phyloP scores from a whole-genome alignment of 2,797 vertebrate genomes.

The Rousettus madagascariensis region DNA sequence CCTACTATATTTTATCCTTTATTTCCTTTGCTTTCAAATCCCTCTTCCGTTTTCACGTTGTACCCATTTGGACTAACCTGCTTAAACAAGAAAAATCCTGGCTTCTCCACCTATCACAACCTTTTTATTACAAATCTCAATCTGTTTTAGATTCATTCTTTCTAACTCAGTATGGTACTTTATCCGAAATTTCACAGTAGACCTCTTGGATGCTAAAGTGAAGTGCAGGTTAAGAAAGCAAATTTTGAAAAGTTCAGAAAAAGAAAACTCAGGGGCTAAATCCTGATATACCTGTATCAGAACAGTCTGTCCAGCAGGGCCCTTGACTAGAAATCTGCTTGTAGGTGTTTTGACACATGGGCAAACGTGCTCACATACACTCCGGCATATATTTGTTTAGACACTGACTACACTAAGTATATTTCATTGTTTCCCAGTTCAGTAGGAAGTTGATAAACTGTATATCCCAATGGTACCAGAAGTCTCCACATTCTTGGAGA shows the following conservation, averaged over 20 bases:
- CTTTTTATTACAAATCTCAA: slow-evolving; percentile 40
- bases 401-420: not conserved
- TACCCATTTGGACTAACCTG: not conserved
- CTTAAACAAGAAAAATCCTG: not conserved
- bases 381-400: not conserved
- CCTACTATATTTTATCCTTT: not conserved
- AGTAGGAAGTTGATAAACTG: not conserved
- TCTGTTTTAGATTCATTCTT: not conserved
- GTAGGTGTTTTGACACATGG: not conserved
- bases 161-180: slow-evolving; percentile 45
- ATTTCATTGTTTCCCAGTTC: not conserved
- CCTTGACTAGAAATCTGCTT: not conserved
- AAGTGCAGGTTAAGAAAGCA: slow-evolving; percentile 30
- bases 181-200: slow-evolving; percentile 49
- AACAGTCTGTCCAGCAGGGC: not conserved
- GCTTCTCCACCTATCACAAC: not conserved
- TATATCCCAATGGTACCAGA: not conserved
- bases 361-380: not conserved
- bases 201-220: slow-evolving; percentile 1
- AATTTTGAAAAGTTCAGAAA: slow-evolving; percentile 15
- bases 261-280: not conserved
- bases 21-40: not conserved
- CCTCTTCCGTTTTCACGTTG: not conserved
- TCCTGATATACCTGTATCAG: not conserved
- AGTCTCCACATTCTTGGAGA: not conserved